Evolutionary conservation across 2,797 vertebrate species (phyloP).

Genomic region (Merluccius polli): DNA sequence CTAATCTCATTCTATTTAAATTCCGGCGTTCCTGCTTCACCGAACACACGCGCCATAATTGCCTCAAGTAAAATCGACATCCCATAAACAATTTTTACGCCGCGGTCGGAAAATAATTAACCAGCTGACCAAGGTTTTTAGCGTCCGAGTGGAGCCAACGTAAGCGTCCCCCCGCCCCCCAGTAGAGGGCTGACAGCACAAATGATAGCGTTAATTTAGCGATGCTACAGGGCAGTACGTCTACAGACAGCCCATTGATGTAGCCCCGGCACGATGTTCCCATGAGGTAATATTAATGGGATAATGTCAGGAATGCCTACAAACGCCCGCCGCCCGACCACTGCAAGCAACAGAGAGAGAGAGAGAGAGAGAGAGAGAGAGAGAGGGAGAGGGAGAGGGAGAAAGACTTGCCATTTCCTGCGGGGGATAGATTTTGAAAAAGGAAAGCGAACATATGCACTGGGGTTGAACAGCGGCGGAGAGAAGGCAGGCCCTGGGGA

Average conservation of each 20-base stretch:
- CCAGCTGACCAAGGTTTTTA: conserved; percentile 37
- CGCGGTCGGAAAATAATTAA: conserved; percentile 60
- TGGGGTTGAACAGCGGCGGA: background rate
- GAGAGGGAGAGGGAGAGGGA: no score
- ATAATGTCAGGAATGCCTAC: background rate
- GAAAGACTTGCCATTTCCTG: background rate
- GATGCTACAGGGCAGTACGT: conserved; percentile 54
- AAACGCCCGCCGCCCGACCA: background rate
- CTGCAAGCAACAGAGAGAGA: background rate
- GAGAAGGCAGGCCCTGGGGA: background rate
- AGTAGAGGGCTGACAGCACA: conserved; percentile 63
- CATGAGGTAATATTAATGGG: background rate
- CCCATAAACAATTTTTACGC: conserved; percentile 62
- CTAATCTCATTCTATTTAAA: conserved; percentile 49
- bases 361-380: background rate
- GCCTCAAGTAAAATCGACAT: conserved; percentile 63
- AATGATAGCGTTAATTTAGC: conserved; percentile 46
- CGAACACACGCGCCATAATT: conserved; percentile 61
- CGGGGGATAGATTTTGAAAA: background rate
- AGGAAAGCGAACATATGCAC: background rate
- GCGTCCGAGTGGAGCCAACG: conserved; percentile 55
- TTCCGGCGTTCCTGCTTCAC: conserved; percentile 53
- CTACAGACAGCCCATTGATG: conserved; percentile 36
- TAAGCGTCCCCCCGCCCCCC: conserved; percentile 38
- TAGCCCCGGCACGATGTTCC: conserved; percentile 25